Conservation (phyloP, 2,113 vertebrate species). For the Gnathonemus echidnorhynchus region DNA sequence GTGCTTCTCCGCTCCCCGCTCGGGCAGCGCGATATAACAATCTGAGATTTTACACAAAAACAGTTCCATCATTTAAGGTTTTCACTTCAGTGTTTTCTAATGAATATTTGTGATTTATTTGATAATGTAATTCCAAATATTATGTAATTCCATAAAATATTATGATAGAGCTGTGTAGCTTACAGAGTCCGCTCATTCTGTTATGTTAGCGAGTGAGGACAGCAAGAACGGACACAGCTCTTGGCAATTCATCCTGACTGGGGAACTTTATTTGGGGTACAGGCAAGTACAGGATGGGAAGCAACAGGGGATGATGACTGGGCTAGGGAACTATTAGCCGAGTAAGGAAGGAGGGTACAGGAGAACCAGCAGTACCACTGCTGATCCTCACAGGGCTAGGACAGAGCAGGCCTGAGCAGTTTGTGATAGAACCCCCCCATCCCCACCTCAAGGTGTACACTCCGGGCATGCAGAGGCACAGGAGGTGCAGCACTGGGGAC, state of each 20-base stretch:
- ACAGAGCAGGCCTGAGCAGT: not conserved
- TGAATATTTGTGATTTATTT: not conserved
- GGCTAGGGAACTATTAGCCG: not conserved
- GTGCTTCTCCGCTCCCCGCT: no score
- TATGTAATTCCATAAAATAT: not conserved
- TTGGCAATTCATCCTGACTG: no score
- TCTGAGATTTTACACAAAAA: not conserved
- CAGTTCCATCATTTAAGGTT: not conserved
- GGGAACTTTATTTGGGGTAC: no score
- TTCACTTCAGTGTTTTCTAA: not conserved
- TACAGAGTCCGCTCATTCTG: no score
- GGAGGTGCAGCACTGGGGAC: not conserved
- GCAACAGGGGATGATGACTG: no score
- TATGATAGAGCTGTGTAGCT: no score
- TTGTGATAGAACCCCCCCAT: not conserved
- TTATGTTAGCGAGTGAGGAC: no score
- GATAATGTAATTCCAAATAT: not conserved
- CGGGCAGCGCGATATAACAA: no score
- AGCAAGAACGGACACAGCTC: no score
- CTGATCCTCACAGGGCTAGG: not conserved
- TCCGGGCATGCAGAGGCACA: not conserved
- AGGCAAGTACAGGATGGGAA: no score
- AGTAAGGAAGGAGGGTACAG: not conserved
- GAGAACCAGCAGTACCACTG: not conserved
- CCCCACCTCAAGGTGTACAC: not conserved